Evolutionary conservation across 2,888 invertebrate genomes (phyloP).

Genomic region (Kuschelorhynchus macadamiae): DNA sequence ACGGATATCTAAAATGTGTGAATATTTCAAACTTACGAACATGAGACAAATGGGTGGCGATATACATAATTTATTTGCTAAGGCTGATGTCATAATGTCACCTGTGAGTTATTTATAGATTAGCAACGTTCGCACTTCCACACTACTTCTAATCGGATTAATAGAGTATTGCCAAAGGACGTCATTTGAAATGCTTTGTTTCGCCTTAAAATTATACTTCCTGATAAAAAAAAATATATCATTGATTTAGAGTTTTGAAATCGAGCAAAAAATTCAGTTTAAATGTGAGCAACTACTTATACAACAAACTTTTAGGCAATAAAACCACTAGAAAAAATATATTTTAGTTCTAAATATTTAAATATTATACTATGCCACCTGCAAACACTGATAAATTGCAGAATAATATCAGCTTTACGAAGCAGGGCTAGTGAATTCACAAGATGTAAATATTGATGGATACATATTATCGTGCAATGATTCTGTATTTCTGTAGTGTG

Average conservation of each 20-base stretch:
- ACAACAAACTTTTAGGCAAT: no score
- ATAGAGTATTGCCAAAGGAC: slow-evolving; percentile 9
- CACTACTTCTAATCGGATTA: slow-evolving; percentile 27
- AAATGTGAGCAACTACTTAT: no score
- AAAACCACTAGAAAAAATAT: no score
- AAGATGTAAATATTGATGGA: no score
- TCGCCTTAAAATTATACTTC: not conserved
- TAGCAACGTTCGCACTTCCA: slow-evolving; percentile 24
- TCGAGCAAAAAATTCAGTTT: no score
- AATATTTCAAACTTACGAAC: slow-evolving; percentile 14
- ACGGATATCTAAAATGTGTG: not conserved
- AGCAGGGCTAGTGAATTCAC: no score
- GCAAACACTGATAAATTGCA: no score
- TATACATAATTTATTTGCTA: slow-evolving; percentile 27
- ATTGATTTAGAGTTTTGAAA: no score
- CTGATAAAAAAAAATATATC: not conserved
- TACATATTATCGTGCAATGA: no score
- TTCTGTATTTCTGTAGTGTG: no score
- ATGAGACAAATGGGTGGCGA: slow-evolving; percentile 17
- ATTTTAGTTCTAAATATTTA: not conserved
- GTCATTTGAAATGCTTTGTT: slow-evolving; percentile 6
- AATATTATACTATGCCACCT: no score
- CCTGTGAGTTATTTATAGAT: slow-evolving; percentile 42
- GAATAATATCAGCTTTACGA: no score
- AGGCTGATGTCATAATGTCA: slow-evolving; percentile 41